Base-by-base conservation (phyloP, 2,113 vertebrate species). In the Regulus satrapa region DNA sequence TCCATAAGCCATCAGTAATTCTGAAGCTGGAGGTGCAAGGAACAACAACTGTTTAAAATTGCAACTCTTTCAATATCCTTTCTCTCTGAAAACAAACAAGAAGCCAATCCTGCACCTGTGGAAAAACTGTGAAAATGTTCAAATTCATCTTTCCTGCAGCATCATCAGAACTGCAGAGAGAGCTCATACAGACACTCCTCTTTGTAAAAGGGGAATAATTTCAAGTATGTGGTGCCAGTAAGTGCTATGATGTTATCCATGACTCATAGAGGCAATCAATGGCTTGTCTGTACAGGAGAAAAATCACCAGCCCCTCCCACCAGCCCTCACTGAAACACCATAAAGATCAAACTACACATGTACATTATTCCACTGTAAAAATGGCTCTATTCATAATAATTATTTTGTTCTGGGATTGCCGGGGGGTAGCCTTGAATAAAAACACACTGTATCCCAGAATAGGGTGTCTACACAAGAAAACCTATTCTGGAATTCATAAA, bases 251-350 rank as follows among this genome's bases (percentile, higher is more conserved):
- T 96, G 93, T 94, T 94, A 96, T 48, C 93, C 78, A 80, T 95
- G 94, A 96, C 87, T 97, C 95, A 97, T 1, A 69, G 87, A 94
- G 55, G 94, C 89, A 95, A 96, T 97, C 93, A 96, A 95, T 96
- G 92, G 87, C 94, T 94, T 95, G 81, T 96, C 94, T 96, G 94
- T 94, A 88, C 36, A 71, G 58, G 38, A 93, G 87, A 94, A 88
- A 95, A 96, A 95, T 96, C 88, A 48, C 78, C 92, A 95, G 68
- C 55, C 90, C 94, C 89, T 93, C 94, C 94, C 75, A 89, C 14
- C 66, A 96, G 63, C 86, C 74, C 89, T 72, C 45, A 5, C 81
- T 80, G 24, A 91, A 76, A 73, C 74, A 48, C 81, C 80, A 81
- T 55, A 68, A 95, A 94, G 80, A 89, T 77, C 80, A 81, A 95